Evolutionary conservation across 1,140 invertebrate genomes (phyloP), one percentile per base, ranked within the genome.

Genomic region (Battus philenor): DNA sequence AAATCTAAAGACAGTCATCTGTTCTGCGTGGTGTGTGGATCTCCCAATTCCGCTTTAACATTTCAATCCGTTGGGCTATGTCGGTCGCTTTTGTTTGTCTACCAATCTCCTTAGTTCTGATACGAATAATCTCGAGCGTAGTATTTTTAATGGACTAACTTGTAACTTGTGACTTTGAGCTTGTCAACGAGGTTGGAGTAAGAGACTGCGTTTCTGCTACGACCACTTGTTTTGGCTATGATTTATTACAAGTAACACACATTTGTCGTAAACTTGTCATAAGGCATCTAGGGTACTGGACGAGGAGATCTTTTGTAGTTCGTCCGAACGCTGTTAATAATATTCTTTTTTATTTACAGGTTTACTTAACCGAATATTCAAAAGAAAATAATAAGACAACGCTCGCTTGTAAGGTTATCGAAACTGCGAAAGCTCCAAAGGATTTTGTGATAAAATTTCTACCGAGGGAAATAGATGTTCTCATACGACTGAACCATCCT

Each of bases 381-480:
- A 81, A 62, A 30, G 78, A 75, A 27, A 60, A 44, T 2, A 57
- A 66, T 24, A 83, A 78, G 64, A 44, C 62, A 7, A 61, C 64
- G 13, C 69, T 85, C 10, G 91, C 91, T 1, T 92, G 91, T 59
- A 95, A 95, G 84, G 88, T 95, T 1, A 92, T 94, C 15, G 91
- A 94, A 68, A 90, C 90, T 2, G 77, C 83, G 1, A 90, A 90
- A 55, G 91, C 92, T 1, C 90, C 92, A 1, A 90, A 90, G 65
- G 92, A 94, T 64, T 94, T 94, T 52, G 88, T 92, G 4, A 72
- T 89, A 9, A 92, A 94, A 71, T 94, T 95, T 74, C 78, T 95
- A 36, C 92, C 93, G 0, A 81, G 93, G 11, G 93, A 95, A 82
- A 87, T 94, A 11, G 89, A 92, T 20, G 90, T 94, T 12, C 76